A percentile compares a stretch with the other conserved stretches of the same genome.
These are phyloP conservation scores for Plusia festucae DNA, from an alignment of 2,888 invertebrate species.

Conservation along the genomic window DNA sequence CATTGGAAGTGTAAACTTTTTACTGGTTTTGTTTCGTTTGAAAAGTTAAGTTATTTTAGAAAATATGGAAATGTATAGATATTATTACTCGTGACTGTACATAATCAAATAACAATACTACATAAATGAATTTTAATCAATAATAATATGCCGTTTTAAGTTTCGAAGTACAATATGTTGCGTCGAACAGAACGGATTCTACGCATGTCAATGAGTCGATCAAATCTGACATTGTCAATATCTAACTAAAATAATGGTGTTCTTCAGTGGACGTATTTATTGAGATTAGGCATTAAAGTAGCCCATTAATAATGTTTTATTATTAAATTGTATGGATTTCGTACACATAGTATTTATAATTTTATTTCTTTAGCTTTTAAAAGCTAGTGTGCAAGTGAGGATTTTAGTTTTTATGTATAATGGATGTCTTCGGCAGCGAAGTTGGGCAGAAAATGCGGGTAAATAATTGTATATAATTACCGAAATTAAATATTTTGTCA, in stretches of 20 bases:
- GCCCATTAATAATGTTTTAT: neutral
- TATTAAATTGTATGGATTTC: conserved; percentile 18
- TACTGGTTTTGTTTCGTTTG: too few species aligned
- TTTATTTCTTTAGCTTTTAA: conserved; percentile 20
- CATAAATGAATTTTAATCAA: too few species aligned
- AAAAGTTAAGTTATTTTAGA: too few species aligned
- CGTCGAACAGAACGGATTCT: conserved; percentile 15
- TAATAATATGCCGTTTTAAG: too few species aligned
- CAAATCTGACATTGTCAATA: conserved; percentile 34
- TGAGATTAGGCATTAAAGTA: conserved; percentile 7
- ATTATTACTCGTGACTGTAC: too few species aligned
- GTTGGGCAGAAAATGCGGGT: conserved; percentile 96
- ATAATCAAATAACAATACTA: too few species aligned
- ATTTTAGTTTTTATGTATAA: conserved; percentile 42
- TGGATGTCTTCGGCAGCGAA: conserved; percentile 95
- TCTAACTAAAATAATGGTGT: neutral
- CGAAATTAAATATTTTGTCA: neutral
- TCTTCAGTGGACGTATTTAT: conserved; percentile 7
- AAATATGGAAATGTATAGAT: too few species aligned
- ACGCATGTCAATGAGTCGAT: conserved; percentile 16
- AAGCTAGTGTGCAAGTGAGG: conserved; percentile 22
- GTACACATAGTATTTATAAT: conserved; percentile 21
- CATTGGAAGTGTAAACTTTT: too few species aligned
- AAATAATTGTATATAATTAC: conserved; percentile 70
- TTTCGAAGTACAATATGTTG: neutral